A percentile compares a stretch with the other conserved stretches of the same genome.
Evolutionary conservation across 2,113 vertebrate species (phyloP).

Genomic region (Tonatia bakeri): DNA sequence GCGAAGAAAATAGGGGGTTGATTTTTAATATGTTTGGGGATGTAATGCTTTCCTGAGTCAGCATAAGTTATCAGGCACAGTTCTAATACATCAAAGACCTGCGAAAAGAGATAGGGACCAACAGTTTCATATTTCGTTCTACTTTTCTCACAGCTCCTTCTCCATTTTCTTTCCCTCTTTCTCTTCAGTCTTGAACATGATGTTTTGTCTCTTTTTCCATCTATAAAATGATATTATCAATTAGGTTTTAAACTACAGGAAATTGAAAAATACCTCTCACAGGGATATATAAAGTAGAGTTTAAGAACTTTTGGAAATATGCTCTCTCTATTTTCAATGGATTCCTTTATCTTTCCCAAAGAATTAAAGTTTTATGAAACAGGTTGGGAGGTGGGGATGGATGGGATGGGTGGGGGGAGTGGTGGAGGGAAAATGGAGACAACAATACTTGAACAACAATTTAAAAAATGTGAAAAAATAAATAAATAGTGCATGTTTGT

Average conservation of each 20-base stretch:
- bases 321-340: neutral
- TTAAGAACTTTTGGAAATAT: neutral
- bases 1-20: neutral
- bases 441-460: too few relatives aligned
- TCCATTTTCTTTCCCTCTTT: neutral
- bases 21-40: neutral
- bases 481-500: neutral
- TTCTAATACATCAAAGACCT: neutral
- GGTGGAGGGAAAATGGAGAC: too few relatives aligned
- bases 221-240: neutral
- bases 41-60: neutral
- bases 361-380: slow-evolving; percentile 20
- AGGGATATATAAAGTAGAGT: neutral
- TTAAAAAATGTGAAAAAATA: too few relatives aligned
- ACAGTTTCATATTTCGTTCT: neutral
- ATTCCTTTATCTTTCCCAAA: neutral
- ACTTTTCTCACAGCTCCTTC: neutral
- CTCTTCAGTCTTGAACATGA: neutral
- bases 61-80: neutral
- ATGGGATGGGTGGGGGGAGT: too few relatives aligned
- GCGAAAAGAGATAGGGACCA: neutral
- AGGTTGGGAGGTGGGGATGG: neutral
- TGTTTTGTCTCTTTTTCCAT: neutral
- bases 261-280: neutral
- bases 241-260: neutral